Evolutionary conservation across 2,888 invertebrate species (phyloP).

Genomic region (Hirtodrosophila trivittata): DNA sequence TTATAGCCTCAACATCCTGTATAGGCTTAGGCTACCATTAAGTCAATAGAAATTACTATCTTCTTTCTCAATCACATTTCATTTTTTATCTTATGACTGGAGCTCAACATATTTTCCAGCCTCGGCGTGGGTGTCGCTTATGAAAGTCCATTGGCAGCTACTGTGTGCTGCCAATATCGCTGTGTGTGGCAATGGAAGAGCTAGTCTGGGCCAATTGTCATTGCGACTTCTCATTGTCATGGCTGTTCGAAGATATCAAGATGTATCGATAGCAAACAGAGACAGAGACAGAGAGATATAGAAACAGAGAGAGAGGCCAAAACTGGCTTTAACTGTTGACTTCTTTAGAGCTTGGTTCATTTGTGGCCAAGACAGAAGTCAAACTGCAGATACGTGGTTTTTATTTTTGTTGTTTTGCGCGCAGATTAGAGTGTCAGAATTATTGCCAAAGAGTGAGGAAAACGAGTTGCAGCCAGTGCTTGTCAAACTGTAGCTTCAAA

Average conservation of each 20-base stretch:
- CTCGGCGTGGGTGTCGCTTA: constrained; percentile 51
- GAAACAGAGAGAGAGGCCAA: background rate
- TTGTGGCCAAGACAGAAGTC: constrained; percentile 16
- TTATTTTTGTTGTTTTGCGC: too few species aligned
- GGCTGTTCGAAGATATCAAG: constrained; percentile 25
- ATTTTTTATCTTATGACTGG: constrained; percentile 46
- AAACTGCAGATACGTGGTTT: constrained; percentile 16
- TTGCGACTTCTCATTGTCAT: constrained; percentile 40
- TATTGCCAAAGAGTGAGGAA: constrained; percentile 14
- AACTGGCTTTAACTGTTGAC: constrained; percentile 33
- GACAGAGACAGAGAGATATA: background rate
- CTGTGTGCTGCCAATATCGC: constrained; percentile 17
- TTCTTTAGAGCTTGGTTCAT: constrained; percentile 2
- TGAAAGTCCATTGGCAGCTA: constrained; percentile 38
- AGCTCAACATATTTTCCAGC: constrained; percentile 20
- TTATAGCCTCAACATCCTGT: background rate
- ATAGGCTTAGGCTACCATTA: background rate
- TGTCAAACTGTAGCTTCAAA: constrained; percentile 35
- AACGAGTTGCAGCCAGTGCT: constrained; percentile 35
- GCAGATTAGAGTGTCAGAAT: constrained; percentile 31
- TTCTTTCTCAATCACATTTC: constrained; percentile 31
- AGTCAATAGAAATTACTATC: constrained; percentile 1
- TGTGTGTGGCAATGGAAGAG: constrained; percentile 32
- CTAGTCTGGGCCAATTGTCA: constrained; percentile 45
- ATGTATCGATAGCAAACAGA: constrained; percentile 37